These are phyloP conservation scores for Drosophila ohnishii DNA, from an alignment of 1,140 invertebrate species.

Conservation along the genomic window DNA sequence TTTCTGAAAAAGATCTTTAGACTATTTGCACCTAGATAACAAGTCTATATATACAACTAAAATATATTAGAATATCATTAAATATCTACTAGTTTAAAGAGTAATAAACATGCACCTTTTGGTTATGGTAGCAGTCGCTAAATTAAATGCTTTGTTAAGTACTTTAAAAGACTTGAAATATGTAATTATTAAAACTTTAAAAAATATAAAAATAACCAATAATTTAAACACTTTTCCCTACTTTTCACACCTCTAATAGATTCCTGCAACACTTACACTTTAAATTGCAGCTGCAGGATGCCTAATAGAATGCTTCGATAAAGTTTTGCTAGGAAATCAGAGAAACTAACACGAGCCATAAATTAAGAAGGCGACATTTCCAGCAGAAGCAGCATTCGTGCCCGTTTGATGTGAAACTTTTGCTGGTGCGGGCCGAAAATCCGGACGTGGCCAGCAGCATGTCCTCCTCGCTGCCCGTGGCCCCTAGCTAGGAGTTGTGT, in stretches of 20 bases:
- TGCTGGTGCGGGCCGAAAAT: conserved; percentile 28
- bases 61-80: no score
- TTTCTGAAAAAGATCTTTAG: no score
- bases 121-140: no score
- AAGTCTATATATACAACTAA: no score
- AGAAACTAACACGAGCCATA: conserved; percentile 76
- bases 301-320: conserved; percentile 52
- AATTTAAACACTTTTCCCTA: neutral
- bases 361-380: conserved; percentile 73
- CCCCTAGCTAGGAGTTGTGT: conserved; percentile 4
- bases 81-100: no score
- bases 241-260: neutral
- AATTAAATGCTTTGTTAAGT: no score
- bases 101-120: no score
- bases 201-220: no score
- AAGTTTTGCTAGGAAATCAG: conserved; percentile 68
- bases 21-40: no score
- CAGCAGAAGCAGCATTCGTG: conserved; percentile 34
- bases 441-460: conserved; percentile 49
- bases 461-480: neutral
- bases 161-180: no score
- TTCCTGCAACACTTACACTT: conserved; percentile 28
- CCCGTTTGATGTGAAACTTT: conserved; percentile 53
- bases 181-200: no score
- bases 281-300: conserved; percentile 30